Base-by-base conservation (phyloP, 2,888 invertebrate species). In the Drosophila borborema region DNA sequence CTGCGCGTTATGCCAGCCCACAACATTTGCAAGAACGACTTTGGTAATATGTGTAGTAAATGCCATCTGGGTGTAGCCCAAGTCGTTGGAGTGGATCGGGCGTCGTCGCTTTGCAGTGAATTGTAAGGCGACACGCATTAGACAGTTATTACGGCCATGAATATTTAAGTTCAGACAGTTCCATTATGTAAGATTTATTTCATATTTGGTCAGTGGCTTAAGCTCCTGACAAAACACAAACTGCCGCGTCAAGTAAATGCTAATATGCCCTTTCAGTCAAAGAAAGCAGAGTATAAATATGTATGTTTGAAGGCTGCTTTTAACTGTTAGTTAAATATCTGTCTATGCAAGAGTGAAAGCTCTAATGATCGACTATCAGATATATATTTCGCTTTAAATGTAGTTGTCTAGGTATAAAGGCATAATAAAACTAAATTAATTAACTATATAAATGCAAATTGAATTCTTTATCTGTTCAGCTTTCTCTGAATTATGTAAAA, bases 11-110 rank as follows among this genome's bases (percentile, higher is more conserved):
- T 74, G 77, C 36, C 71, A 65, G 62, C 74, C 79, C 71, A 64
- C 55, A 78, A 58, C 49, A 60, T 61, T 58, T 58, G 60, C 28
- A 31, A 51, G 60, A 84, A 68, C 58, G 38, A 53, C 58, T 49
- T 59, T 23, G 4, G 34, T 59, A 54, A 74, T 83, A 73, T 78
- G 81, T 63, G 81, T 63, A 73, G 63, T 73, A 81, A 81, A 82
- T 83, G 75, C 77, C 83, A 77, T 62, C 66, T 63, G 59, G 66
- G 53, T 51, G 45, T 64, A 46, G 60, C 34, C 23, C 38, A 31
- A 28, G 20, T 45, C 23, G 45, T 8, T n/a, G n/a, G 1, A 41
- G 4, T 2, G 38, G 16, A 14, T 16, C 16, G 2, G 16, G 2
- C 6, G 38, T 8, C 16, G 12, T 16, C 9, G 31, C 49, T 55